Conservation (phyloP, 1,140 invertebrate species). For the Drosophila pachea region DNA sequence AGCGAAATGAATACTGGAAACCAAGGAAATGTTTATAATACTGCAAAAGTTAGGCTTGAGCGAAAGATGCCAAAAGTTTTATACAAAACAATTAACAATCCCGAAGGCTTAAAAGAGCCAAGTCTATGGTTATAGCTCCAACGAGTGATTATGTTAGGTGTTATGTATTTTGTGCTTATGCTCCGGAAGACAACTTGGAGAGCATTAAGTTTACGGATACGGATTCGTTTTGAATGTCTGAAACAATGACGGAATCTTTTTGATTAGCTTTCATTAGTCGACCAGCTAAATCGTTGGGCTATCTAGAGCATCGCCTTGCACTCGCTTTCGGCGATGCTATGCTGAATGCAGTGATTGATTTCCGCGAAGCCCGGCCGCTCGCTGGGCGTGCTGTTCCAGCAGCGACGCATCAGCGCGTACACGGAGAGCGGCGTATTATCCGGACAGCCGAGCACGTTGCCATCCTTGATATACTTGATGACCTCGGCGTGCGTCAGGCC, state of each 20-base stretch:
- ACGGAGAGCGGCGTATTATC: conserved; percentile 93
- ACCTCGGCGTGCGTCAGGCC: conserved; percentile 97
- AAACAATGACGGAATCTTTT: conserved; percentile 48
- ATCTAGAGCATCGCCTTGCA: conserved; percentile 73
- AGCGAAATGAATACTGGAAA: not conserved
- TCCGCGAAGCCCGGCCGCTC: conserved; percentile 89
- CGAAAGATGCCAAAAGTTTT: not conserved
- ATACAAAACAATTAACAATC: not conserved
- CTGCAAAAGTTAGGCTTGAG: not conserved
- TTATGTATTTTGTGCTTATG: conserved; percentile 29
- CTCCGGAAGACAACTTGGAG: conserved; percentile 65
- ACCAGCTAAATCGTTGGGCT: not conserved
- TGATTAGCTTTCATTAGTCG: conserved; percentile 12
- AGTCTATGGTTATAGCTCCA: not conserved
- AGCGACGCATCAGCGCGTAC: conserved; percentile 96
- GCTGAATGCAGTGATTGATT: conserved; percentile 77
- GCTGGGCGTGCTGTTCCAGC: conserved; percentile 92
- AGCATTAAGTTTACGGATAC: conserved; percentile 42
- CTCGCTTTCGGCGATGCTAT: conserved; percentile 74
- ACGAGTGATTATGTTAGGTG: conserved; percentile 2
- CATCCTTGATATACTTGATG: conserved; percentile 94
- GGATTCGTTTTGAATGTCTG: conserved; percentile 39
- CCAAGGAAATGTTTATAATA: not conserved
- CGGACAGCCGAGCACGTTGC: conserved; percentile 90
- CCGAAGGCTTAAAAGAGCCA: not conserved